phyloP scores from a whole-genome alignment of 2,797 vertebrate species.

The Characodon lateralis region DNA sequence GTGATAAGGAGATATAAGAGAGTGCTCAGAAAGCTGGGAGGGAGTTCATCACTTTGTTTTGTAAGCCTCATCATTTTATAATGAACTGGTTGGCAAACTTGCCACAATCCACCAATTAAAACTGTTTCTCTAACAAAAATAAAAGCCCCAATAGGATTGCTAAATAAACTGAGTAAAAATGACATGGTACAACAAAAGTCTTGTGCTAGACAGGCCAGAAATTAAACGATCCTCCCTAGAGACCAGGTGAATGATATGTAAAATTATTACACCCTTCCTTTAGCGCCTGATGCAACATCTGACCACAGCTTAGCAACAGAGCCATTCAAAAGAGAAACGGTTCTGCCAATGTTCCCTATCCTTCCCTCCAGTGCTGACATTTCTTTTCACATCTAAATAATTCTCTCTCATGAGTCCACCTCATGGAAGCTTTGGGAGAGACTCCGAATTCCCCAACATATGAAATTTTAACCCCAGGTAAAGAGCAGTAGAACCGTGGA shows the following conservation, averaged over 20 bases:
- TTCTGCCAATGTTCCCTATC: constrained; percentile 17
- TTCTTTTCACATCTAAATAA: constrained; percentile 67
- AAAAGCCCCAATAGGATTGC: constrained; percentile 14
- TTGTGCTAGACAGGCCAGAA: constrained; percentile 10
- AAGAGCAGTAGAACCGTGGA: constrained; percentile 53
- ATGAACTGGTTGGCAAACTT: background rate
- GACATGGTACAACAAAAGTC: constrained; percentile 12
- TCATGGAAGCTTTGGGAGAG: constrained; percentile 50
- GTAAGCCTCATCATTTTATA: constrained; percentile 37
- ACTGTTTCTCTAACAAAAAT: constrained; percentile 35
- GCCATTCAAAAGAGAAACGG: constrained; percentile 31
- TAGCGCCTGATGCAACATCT: constrained; percentile 61
- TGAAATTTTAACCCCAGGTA: constrained; percentile 72
- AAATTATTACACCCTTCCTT: background rate
- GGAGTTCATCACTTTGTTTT: constrained; percentile 47
- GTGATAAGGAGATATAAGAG: constrained; percentile 46
- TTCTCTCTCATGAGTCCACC: constrained; percentile 71
- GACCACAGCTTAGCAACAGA: constrained; percentile 52
- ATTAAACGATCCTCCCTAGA: constrained; percentile 38
- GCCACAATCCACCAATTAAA: background rate
- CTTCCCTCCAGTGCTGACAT: constrained; percentile 14
- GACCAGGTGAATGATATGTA: constrained; percentile 30
- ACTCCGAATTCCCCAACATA: constrained; percentile 53
- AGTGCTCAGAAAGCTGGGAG: constrained; percentile 29
- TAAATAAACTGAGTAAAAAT: constrained; percentile 8